These are phyloP conservation scores for Trachops cirrhosus DNA, from an alignment of 2,797 vertebrate genomes.

Conservation along the genomic window DNA sequence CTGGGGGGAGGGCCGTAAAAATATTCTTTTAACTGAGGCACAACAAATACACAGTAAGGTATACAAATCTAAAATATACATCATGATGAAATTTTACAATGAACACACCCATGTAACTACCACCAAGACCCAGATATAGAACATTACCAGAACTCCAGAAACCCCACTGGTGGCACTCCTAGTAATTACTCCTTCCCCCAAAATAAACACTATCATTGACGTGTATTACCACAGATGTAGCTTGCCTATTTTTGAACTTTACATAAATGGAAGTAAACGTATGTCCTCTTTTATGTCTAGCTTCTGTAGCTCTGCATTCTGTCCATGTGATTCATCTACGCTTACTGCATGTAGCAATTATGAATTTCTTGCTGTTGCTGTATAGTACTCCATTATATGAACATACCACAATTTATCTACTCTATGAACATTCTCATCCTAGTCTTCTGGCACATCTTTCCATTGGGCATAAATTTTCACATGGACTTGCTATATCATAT, in stretches of 20 bases:
- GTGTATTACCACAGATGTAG: background rate
- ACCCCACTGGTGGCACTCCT: background rate
- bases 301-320: background rate
- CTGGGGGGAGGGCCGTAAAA: background rate
- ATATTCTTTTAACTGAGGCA: background rate
- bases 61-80: constrained; percentile 4
- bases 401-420: background rate
- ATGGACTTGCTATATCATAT: background rate
- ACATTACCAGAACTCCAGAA: background rate
- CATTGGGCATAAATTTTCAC: background rate
- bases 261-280: background rate
- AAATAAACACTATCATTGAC: background rate
- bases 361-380: background rate
- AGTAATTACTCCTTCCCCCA: background rate
- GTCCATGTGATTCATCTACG: background rate
- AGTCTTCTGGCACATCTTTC: background rate
- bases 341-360: background rate
- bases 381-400: background rate
- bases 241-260: constrained; percentile 17
- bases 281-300: background rate
- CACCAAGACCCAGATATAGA: background rate
- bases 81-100: background rate
- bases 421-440: background rate
- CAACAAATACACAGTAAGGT: background rate
- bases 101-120: background rate